Conservation (phyloP, 2,888 invertebrate species). For the Rotaria macrura region DNA sequence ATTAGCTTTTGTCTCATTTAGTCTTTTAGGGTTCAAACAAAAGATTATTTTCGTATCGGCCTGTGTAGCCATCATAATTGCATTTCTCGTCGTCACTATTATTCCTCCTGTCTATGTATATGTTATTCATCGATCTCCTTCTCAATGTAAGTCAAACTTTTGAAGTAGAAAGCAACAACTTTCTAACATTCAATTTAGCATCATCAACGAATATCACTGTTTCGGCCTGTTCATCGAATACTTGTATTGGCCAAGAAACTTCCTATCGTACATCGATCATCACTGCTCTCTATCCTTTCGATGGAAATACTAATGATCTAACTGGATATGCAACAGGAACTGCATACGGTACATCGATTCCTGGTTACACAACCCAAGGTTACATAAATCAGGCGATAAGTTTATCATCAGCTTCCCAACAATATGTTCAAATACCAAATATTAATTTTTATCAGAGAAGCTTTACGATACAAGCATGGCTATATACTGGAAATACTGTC, state of each 20-base stretch:
- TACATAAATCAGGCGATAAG: too few species aligned
- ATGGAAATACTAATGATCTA: neutral
- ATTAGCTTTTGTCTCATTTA: too few species aligned
- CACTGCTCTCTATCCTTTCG: neutral
- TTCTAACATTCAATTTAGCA: neutral
- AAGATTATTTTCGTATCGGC: too few species aligned
- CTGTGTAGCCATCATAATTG: too few species aligned
- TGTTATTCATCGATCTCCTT: too few species aligned
- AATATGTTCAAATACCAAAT: neutral
- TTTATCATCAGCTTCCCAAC: neutral
- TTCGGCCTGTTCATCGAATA: neutral
- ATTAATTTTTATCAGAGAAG: neutral
- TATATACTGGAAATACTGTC: neutral
- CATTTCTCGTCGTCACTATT: too few species aligned
- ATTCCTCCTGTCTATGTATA: too few species aligned
- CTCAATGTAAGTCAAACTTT: too few species aligned
- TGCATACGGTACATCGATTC: neutral
- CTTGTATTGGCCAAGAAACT: neutral
- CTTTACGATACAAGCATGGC: neutral
- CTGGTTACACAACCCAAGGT: too few species aligned
- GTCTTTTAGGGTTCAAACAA: too few species aligned
- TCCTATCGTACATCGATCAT: too few species aligned
- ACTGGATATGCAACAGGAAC: neutral
- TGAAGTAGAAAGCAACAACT: too few species aligned
- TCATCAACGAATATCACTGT: neutral